phyloP scores from a whole-genome alignment of 2,888 invertebrate species.

The Agrochola macilenta region DNA sequence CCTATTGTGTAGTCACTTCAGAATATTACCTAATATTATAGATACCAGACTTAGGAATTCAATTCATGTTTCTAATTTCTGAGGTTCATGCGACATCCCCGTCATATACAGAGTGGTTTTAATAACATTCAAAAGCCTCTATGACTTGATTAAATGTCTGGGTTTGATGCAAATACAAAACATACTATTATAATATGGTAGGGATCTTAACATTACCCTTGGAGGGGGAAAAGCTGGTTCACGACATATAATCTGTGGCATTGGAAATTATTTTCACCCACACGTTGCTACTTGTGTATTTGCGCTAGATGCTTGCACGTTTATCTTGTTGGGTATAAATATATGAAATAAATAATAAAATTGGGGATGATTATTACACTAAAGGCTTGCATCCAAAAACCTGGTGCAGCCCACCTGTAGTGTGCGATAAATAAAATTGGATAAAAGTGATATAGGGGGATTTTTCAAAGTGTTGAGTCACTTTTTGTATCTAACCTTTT shows the following conservation, averaged over 20 bases:
- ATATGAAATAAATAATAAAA: background rate
- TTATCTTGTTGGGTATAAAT: background rate
- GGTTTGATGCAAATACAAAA: background rate
- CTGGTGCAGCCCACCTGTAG: background rate
- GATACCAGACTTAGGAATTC: slow-evolving; percentile 3
- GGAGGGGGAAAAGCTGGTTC: background rate
- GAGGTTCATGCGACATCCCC: too few species aligned
- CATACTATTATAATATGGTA: background rate
- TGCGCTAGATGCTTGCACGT: too few species aligned
- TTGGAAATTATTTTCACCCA: background rate
- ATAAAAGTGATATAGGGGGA: background rate
- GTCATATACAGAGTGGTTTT: slow-evolving; percentile 3
- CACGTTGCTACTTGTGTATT: background rate
- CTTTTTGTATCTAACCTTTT: background rate
- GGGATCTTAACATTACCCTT: background rate
- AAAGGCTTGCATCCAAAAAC: background rate
- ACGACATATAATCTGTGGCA: background rate
- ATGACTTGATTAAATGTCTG: slow-evolving; percentile 10
- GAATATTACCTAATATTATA: background rate
- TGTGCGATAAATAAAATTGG: background rate
- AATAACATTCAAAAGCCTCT: background rate
- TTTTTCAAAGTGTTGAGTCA: background rate
- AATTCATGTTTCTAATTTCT: slow-evolving; percentile 15
- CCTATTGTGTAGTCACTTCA: background rate
- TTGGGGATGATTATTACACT: background rate